These are phyloP conservation scores for Orbicella faveolata DNA, from an alignment of 64 coral and sea anemone species.

Conservation along the genomic window DNA sequence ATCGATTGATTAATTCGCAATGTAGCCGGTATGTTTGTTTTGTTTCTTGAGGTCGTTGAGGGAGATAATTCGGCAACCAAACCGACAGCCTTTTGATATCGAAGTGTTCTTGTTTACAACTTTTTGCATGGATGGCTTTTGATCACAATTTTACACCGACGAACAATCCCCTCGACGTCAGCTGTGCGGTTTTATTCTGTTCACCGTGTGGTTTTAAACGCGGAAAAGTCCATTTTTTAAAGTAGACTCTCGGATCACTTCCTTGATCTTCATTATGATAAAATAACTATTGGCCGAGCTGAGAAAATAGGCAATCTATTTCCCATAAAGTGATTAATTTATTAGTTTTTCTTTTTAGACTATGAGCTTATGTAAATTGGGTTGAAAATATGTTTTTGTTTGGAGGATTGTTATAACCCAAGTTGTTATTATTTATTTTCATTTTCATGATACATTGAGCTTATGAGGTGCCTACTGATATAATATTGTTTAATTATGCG, in stretches of 20 bases:
- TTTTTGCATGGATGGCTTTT: background rate
- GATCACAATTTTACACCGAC: background rate
- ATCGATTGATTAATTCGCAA: constrained; percentile 27
- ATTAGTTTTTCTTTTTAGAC: too few species aligned
- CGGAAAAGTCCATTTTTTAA: background rate
- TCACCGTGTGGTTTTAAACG: background rate
- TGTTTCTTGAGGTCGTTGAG: constrained; percentile 6
- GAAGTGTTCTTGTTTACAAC: background rate
- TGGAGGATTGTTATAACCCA: too few species aligned
- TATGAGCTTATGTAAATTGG: too few species aligned
- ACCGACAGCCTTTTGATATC: background rate
- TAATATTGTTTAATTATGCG: too few species aligned
- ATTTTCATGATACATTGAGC: too few species aligned
- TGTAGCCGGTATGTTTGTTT: constrained; percentile 13
- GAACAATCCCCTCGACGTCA: background rate
- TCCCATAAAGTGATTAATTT: too few species aligned
- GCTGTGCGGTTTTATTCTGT: background rate
- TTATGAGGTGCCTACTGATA: too few species aligned
- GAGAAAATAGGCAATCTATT: background rate
- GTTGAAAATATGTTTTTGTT: too few species aligned
- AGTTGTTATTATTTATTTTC: too few species aligned
- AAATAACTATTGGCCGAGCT: background rate
- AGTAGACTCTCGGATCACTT: background rate
- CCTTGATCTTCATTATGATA: background rate
- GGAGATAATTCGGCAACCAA: background rate